A percentile compares a stretch with the other conserved stretches of the same genome.
Evolutionary conservation across 2,888 invertebrate genomes (phyloP).

Genomic region (Sphaeridia pumilis): DNA sequence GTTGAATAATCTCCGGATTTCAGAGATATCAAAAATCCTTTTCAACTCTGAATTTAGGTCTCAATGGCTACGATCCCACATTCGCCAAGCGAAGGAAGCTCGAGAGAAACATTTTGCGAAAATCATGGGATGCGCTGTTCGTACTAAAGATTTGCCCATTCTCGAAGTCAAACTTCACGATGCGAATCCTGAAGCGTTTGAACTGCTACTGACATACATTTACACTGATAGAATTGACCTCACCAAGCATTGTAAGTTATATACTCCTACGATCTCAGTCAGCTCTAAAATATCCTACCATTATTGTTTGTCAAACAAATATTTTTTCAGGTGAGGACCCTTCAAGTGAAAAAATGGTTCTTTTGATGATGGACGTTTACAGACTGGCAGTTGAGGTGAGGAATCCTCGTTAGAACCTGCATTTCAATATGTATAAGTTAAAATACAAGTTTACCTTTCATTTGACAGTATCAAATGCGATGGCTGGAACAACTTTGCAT

Average conservation of each 20-base stretch:
- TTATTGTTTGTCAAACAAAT: too few species aligned
- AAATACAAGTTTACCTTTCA: background rate
- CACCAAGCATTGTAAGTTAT: slow-evolving; percentile 54
- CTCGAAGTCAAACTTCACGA: slow-evolving; percentile 59
- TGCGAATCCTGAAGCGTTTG: slow-evolving; percentile 80
- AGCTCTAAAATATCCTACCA: too few species aligned
- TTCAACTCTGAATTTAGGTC: too few species aligned
- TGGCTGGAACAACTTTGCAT: slow-evolving; percentile 80
- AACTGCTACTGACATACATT: slow-evolving; percentile 84
- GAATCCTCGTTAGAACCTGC: too few species aligned
- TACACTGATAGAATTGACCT: slow-evolving; percentile 90
- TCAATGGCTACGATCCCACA: slow-evolving; percentile 52
- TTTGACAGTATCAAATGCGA: slow-evolving; percentile 61
- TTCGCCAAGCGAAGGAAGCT: slow-evolving; percentile 51
- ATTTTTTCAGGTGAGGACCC: slow-evolving; percentile 59
- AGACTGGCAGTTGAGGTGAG: slow-evolving; percentile 61
- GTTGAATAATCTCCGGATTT: too few species aligned
- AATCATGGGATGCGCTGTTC: slow-evolving; percentile 35
- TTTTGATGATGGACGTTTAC: slow-evolving; percentile 87
- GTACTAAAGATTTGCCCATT: slow-evolving; percentile 46
- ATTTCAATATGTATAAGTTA: background rate
- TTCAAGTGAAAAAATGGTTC: slow-evolving; percentile 66
- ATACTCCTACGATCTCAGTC: too few species aligned
- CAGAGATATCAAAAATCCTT: too few species aligned
- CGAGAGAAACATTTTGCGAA: slow-evolving; percentile 51